Conservation (phyloP, 1,140 invertebrate species). For the Sitobion miscanthi region DNA sequence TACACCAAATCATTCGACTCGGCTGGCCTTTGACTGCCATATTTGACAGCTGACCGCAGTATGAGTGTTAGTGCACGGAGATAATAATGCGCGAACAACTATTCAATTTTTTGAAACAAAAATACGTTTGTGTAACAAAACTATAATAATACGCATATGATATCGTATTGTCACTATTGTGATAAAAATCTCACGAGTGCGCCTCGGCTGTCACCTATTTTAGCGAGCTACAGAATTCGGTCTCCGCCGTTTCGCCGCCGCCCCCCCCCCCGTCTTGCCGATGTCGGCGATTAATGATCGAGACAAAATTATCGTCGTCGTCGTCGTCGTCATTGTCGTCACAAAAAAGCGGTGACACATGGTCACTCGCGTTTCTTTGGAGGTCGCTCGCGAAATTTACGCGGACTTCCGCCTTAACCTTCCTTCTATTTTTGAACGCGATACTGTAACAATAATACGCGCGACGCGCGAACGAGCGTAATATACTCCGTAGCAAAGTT, state of each 20-base stretch:
- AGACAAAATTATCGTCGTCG: not conserved
- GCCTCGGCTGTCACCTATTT: not conserved
- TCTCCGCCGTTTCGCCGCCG: not conserved
- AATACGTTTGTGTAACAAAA: not conserved
- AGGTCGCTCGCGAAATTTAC: not conserved
- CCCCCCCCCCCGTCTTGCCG: not conserved
- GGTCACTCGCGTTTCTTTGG: not conserved
- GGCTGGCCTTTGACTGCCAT: not conserved
- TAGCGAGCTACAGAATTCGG: not conserved
- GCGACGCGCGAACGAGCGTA: not conserved
- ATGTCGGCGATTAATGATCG: not conserved
- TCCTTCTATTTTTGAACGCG: conserved; percentile 33
- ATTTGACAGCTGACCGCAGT: too few relatives aligned
- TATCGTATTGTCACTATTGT: not conserved
- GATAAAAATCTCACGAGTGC: not conserved
- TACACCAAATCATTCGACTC: not conserved
- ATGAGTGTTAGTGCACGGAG: too few relatives aligned
- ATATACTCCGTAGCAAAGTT: not conserved
- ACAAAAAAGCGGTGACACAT: not conserved
- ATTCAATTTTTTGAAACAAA: not conserved
- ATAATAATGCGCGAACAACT: not conserved
- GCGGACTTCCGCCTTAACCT: conserved; percentile 45
- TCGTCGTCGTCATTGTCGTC: not conserved
- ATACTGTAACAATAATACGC: not conserved
- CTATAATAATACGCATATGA: not conserved